These are phyloP conservation scores for Oligia latruncula DNA, from an alignment of 2,888 invertebrate genomes.

Conservation along the genomic window DNA sequence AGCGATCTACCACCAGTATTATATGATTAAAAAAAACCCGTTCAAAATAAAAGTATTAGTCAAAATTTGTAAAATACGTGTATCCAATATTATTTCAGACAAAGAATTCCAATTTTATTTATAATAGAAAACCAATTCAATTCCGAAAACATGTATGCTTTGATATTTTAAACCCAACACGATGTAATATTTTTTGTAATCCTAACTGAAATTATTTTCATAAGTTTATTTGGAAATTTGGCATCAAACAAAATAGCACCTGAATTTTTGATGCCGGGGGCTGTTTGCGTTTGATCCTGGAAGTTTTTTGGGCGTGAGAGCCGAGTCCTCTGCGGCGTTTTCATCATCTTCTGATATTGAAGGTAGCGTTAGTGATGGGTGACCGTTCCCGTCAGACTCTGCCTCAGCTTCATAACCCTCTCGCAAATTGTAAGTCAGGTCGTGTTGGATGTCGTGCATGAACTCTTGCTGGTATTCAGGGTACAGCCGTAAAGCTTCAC, in stretches of 20 bases:
- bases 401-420: conserved; percentile 97
- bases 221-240: conserved; percentile 12
- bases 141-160: conserved; percentile 37
- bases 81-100: conserved; percentile 13
- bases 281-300: conserved; percentile 91
- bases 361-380: conserved; percentile 95
- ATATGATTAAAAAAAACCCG: not conserved
- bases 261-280: conserved; percentile 92
- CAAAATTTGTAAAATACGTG: conserved; percentile 9
- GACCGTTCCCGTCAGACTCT: conserved; percentile 94
- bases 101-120: conserved; percentile 32
- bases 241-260: conserved; percentile 69
- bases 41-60: conserved; percentile 16
- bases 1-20: not conserved
- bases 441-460: conserved; percentile 98
- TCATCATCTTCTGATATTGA: conserved; percentile 99
- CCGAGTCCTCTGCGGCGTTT: conserved; percentile 94
- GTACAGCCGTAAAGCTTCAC: conserved; percentile 96
- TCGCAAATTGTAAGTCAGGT: conserved; percentile 97
- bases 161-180: conserved; percentile 44
- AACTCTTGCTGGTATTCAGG: conserved; percentile 99
- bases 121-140: conserved; percentile 36
- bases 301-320: conserved; percentile 91
- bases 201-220: conserved; percentile 22
- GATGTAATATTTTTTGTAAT: conserved; percentile 32